phyloP scores from a whole-genome alignment of 2,797 vertebrate genomes.

The Coregonus ussuriensis region DNA sequence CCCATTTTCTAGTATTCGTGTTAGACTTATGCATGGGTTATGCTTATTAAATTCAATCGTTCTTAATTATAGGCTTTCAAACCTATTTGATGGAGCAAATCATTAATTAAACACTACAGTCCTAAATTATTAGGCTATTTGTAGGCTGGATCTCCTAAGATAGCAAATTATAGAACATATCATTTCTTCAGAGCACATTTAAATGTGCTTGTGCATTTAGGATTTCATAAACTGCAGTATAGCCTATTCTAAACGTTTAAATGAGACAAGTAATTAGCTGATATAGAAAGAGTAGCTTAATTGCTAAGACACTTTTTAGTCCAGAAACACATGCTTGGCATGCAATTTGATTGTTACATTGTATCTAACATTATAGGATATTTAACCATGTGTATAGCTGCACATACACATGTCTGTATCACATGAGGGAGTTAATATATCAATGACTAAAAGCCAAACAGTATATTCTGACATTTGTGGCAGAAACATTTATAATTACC shows the following conservation, averaged over 20 bases:
- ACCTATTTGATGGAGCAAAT: constrained; percentile 1
- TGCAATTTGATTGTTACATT: not conserved
- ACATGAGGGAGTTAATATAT: not conserved
- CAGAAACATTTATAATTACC: constrained; percentile 55
- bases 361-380: not conserved
- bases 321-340: not conserved
- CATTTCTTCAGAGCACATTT: not conserved
- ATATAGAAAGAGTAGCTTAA: not conserved
- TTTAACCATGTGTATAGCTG: not conserved
- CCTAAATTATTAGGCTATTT: not conserved
- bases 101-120: not conserved
- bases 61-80: not conserved
- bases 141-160: not conserved
- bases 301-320: not conserved
- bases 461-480: constrained; percentile 31
- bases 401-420: not conserved
- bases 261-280: not conserved
- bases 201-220: not conserved
- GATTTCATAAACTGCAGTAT: not conserved
- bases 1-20: constrained; percentile 34
- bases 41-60: constrained; percentile 2
- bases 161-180: not conserved
- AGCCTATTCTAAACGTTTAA: not conserved
- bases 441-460: not conserved
- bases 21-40: not conserved